Percentiles rank a stretch among this genome's conserved stretches.
phyloP scores from a whole-genome alignment of 2,113 vertebrate species.

The Neolamprologus devosi region DNA sequence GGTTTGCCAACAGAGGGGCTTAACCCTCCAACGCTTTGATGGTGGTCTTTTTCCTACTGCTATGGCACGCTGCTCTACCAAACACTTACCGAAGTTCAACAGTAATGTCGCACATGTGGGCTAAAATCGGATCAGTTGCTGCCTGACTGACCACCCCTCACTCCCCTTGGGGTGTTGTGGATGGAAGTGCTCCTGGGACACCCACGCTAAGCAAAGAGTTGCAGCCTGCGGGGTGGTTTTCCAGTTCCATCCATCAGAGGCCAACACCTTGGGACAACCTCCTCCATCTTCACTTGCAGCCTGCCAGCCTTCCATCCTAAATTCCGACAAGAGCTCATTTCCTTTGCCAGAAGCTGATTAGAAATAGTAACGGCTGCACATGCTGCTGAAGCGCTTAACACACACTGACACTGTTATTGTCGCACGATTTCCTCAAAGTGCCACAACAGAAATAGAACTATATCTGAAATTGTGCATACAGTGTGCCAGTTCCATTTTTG shows the following conservation, averaged over 20 bases:
- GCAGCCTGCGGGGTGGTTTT: background rate
- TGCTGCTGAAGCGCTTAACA: constrained; percentile 31
- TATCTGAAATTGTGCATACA: background rate
- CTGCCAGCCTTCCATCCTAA: background rate
- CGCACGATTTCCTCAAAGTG: constrained; percentile 32
- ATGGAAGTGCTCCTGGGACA: background rate
- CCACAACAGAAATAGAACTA: constrained; percentile 8
- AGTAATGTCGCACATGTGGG: constrained; percentile 16
- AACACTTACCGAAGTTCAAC: background rate
- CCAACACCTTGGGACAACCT: background rate
- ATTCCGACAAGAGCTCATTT: background rate
- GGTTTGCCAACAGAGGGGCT: background rate
- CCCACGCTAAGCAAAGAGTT: background rate
- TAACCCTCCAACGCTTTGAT: background rate
- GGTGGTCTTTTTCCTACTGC: background rate
- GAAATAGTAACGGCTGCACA: constrained; percentile 17
- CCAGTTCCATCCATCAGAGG: constrained; percentile 1
- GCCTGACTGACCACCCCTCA: constrained; percentile 20
- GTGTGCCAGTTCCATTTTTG: background rate
- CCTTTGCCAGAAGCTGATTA: background rate
- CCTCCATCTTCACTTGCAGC: background rate
- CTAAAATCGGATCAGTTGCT: constrained; percentile 19
- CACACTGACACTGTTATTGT: constrained; percentile 36
- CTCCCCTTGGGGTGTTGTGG: background rate
- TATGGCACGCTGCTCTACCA: background rate